phyloP scores from a whole-genome alignment of 1,140 invertebrate species.

The Sminthurides bifidus region DNA sequence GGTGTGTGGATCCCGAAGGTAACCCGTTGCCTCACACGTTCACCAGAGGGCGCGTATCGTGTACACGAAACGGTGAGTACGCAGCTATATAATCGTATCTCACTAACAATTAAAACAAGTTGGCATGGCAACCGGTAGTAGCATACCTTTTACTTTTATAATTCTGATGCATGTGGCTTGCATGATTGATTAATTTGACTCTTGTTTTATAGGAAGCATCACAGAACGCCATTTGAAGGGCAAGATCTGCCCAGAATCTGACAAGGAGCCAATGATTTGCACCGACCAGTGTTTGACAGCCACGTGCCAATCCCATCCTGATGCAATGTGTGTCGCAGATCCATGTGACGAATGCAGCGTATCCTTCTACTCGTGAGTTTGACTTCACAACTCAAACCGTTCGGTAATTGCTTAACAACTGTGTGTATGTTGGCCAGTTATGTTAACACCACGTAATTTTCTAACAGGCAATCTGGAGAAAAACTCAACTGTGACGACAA shows the following conservation, averaged over 20 bases:
- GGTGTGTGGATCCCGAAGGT: conserved; percentile 37
- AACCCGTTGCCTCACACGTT: conserved; percentile 35
- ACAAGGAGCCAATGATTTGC: conserved; percentile 34
- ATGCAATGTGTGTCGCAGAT: conserved; percentile 39
- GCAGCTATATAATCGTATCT: too few species aligned
- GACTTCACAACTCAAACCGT: neutral
- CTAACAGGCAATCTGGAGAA: conserved; percentile 12
- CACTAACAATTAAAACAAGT: too few species aligned
- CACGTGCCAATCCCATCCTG: conserved; percentile 36
- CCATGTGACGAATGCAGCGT: conserved; percentile 34
- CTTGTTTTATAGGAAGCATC: conserved; percentile 33
- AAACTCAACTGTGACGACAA: conserved; percentile 16
- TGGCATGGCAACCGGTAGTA: too few species aligned
- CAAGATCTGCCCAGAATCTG: conserved; percentile 33
- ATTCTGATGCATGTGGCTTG: too few species aligned
- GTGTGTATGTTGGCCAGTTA: too few species aligned
- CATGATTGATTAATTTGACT: too few species aligned
- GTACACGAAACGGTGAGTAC: conserved; percentile 31
- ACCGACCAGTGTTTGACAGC: conserved; percentile 36
- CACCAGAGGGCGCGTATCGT: conserved; percentile 35
- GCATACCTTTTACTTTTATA: too few species aligned
- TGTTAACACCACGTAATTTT: neutral
- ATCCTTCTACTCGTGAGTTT: conserved; percentile 23
- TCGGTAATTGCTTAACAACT: too few species aligned
- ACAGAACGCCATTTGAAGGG: conserved; percentile 31